Evolutionary conservation across 2,113 vertebrate genomes (phyloP).

Genomic region (Scalopus aquaticus): DNA sequence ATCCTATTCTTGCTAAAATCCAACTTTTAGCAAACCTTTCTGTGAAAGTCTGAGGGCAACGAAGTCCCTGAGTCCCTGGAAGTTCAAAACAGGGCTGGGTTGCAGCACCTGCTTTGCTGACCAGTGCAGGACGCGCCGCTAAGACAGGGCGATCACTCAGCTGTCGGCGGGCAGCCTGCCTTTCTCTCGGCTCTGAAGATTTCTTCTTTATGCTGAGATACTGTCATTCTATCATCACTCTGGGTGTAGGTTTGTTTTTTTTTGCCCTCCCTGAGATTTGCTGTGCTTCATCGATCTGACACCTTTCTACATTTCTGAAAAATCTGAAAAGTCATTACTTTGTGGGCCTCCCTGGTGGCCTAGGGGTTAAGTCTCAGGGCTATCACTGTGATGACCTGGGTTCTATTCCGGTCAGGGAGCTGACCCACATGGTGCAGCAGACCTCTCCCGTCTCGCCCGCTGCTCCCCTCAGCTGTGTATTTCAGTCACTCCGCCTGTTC

Average conservation of each 20-base stretch:
- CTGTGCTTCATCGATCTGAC: not conserved
- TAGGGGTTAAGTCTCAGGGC: too few relatives aligned
- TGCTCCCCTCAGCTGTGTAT: too few relatives aligned
- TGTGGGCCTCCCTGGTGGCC: too few relatives aligned
- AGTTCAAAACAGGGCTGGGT: not conserved
- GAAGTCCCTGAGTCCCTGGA: not conserved
- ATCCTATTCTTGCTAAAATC: not conserved
- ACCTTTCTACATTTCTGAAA: not conserved
- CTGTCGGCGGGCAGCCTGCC: not conserved
- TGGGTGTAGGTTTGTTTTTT: not conserved
- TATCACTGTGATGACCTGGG: too few relatives aligned
- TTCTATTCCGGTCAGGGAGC: too few relatives aligned
- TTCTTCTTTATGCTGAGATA: not conserved
- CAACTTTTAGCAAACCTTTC: not conserved
- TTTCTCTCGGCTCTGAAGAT: not conserved
- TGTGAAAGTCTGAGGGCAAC: not conserved
- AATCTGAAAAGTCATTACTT: not conserved
- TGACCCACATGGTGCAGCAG: too few relatives aligned
- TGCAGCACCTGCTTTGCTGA: not conserved
- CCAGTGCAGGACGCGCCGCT: not conserved
- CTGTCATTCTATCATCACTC: not conserved
- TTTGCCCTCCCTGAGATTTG: not conserved
- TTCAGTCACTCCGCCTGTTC: too few relatives aligned
- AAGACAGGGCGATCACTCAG: fast-evolving
- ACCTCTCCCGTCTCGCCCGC: too few relatives aligned